Conservation (phyloP, 2,797 vertebrate genomes). For the Sebastes aleutianus region DNA sequence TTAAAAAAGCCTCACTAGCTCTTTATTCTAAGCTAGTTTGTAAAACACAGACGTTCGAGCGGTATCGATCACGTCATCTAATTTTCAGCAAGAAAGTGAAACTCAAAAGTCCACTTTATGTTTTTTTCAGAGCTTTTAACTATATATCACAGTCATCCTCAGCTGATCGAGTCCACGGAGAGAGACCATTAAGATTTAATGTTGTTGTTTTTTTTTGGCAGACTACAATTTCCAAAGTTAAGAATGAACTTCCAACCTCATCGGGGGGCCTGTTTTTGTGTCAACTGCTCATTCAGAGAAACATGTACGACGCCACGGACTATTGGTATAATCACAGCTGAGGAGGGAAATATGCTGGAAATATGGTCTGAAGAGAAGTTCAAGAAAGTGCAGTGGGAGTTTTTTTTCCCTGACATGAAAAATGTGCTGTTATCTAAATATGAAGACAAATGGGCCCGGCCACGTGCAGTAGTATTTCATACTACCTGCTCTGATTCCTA, state of each 20-base stretch:
- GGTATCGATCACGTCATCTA: background rate
- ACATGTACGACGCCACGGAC: background rate
- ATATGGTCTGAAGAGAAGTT: constrained; percentile 31
- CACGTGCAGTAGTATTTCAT: constrained; percentile 44
- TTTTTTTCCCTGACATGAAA: constrained; percentile 41
- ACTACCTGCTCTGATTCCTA: constrained; percentile 60
- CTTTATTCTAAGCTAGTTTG: background rate
- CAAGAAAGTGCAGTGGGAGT: constrained; percentile 28
- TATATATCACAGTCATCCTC: background rate
- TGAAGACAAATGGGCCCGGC: constrained; percentile 57
- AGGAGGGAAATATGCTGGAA: constrained; percentile 18
- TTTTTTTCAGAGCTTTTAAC: background rate
- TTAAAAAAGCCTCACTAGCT: background rate
- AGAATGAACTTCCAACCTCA: background rate
- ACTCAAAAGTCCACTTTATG: background rate
- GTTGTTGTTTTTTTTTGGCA: background rate
- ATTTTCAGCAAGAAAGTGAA: background rate
- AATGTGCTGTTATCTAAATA: constrained; percentile 63
- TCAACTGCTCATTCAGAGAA: constrained; percentile 13
- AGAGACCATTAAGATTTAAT: background rate
- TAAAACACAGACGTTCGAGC: background rate
- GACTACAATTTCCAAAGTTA: background rate
- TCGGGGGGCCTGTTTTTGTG: background rate
- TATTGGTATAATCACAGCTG: constrained; percentile 12
- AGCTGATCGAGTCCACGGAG: background rate